Base-by-base conservation (phyloP, 2,113 vertebrate genomes). In the Mus pahari region DNA sequence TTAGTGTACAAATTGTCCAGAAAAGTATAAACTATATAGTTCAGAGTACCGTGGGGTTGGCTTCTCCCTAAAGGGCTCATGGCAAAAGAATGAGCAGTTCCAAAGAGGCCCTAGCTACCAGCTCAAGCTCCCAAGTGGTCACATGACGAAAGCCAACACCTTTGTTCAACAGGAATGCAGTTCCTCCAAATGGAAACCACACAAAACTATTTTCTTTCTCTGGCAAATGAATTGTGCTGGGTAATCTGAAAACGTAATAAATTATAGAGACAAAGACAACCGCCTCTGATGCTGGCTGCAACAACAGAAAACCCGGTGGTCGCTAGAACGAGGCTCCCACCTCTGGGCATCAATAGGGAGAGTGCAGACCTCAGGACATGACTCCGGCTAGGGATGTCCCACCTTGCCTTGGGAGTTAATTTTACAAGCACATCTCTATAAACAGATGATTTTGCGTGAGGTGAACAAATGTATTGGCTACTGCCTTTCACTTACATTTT, bases 121-220 rank as follows among this genome's bases (percentile, higher is more conserved):
- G 87, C 58, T 92, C 90, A 9, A 26, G 53, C 66, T 86, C 81
- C 42, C 93, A 70, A 58, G 70, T n/a, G 39, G 64, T 64, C 19
- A 50, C 3, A 0, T 82, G 75, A 50, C 74, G 87, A 92, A 60
- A 78, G 83, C 36, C 93, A 92, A 55, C 0, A 64, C 82, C 79
- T 95, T 19, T 55, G 71, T 50, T 94, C 91, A 68, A 83, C 91
- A 94, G 48, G 95, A 97, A 89, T 60, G 70, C 82, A 86, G 77
- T 82, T 73, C 75, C 48, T 45, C 83, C 31, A 68, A 33, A 81
- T 1, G 0, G 36, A 84, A 70, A 84, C 0, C 33, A 78, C 45
- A 88, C 75, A 77, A 66, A 86, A 86, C 86, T 81, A 31, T 79
- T 89, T 83, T 79, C 19, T 93, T 92, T 95, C 92, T 53, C 53